Conservation (phyloP, 2,888 invertebrate genomes). For the Heteromyza rotundicornis region DNA sequence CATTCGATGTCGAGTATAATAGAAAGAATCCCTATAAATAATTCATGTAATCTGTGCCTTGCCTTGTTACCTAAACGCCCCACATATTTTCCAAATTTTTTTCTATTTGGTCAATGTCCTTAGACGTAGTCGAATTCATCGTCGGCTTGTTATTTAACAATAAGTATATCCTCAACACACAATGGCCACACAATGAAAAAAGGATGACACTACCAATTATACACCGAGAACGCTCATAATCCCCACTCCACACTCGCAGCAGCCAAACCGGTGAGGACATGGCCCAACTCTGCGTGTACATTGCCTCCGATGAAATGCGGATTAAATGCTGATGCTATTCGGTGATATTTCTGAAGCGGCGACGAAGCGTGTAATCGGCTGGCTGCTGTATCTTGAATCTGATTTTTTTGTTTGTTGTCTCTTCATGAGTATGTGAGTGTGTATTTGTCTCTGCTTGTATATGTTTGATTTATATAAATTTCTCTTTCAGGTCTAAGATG, state of each 20-base stretch:
- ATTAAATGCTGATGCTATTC: slow-evolving; percentile 31
- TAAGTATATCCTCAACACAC: not conserved
- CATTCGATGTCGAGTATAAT: not conserved
- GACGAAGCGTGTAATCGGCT: slow-evolving; percentile 44
- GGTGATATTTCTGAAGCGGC: slow-evolving; percentile 33
- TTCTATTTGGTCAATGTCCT: too few species aligned
- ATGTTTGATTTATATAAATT: slow-evolving; percentile 42
- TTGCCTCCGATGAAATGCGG: slow-evolving; percentile 25
- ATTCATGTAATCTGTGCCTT: not conserved
- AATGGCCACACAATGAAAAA: slow-evolving; percentile 23
- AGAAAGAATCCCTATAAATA: not conserved
- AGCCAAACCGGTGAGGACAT: not conserved
- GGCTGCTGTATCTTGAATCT: slow-evolving; percentile 31
- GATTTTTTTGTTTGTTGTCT: too few species aligned
- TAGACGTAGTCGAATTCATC: too few species aligned
- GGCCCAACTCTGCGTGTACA: not conserved
- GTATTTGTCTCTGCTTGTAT: slow-evolving; percentile 13
- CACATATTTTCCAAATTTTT: slow-evolving; percentile 10
- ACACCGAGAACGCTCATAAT: slow-evolving; percentile 33
- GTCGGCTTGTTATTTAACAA: slow-evolving; percentile 10
- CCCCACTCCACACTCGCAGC: slow-evolving; percentile 18
- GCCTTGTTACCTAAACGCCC: not conserved
- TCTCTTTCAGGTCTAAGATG: too few species aligned
- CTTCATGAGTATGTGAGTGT: not conserved
- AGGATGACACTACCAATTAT: slow-evolving; percentile 51